Evolutionary conservation across 2,888 invertebrate genomes (phyloP), one percentile per base, ranked within the genome.

Genomic region (Steinernema hermaphroditum): DNA sequence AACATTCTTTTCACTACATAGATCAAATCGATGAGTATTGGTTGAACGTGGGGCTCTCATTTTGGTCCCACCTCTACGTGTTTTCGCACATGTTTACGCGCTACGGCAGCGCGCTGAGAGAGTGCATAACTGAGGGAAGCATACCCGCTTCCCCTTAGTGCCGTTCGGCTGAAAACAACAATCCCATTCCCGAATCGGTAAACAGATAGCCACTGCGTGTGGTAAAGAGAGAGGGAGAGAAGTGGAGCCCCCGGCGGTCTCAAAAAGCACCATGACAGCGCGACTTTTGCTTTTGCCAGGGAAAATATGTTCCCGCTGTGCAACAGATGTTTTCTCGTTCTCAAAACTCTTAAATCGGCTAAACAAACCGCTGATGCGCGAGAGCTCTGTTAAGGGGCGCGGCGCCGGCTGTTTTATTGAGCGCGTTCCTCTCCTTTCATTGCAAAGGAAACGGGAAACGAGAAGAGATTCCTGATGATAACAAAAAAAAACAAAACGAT

Each of bases 161-260:
- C 62, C 62, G 27, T n/a, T 32, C 32, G 62, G 32, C 27, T 2
- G 54, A 54, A 24, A 62, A 62, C 62, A 62, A 62, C 62, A 62
- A 62, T 34, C 62, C 62, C 62, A 62, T 62, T 62, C 62, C 62
- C 62, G 62, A 62, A 62, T 62, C 27, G 62, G 62, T 62, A 62
- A 62, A 62, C 62, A 62, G 27, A 54, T 54, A 54, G 54, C 54
- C 27, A 54, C 22, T 14, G 62, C 62, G 16, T 62, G 27, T 16
- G 62, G 62, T 16, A 32, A 14, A 62, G 62, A 62, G 62, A 62
- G 14, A n/a, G 22, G 19, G 29, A 62, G 62, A 62, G 62, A 4
- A 24, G 54, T 8, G 34, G 32, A 24, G 62, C 16, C 16, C 32
- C 27, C n/a, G 22, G 16, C 27, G 22, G 24, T 27, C 27, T 27